Evolutionary conservation across 1,140 invertebrate genomes (phyloP), one percentile per base, ranked within the genome.

Genomic region (Lutraria rhynchaena): DNA sequence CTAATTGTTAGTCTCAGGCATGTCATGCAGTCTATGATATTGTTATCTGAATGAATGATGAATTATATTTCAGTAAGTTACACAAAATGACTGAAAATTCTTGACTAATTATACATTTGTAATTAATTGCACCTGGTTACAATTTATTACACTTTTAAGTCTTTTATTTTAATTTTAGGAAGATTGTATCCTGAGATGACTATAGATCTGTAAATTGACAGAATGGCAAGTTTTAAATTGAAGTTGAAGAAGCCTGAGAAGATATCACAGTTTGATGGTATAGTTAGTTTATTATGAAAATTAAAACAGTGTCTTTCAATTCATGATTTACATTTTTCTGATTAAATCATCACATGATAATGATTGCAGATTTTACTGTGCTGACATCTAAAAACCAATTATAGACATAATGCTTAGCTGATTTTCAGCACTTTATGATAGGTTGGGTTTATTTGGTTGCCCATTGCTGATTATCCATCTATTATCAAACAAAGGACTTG

Each of bases 171-270:
- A n/a, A n/a, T n/a, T n/a, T n/a, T n/a, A n/a, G n/a, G n/a, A n/a
- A n/a, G n/a, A n/a, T n/a, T n/a, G n/a, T n/a, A n/a, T n/a, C n/a
- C n/a, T n/a, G n/a, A n/a, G n/a, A n/a, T n/a, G n/a, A n/a, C n/a
- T n/a, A n/a, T n/a, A n/a, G n/a, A n/a, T n/a, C n/a, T n/a, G n/a
- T n/a, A n/a, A n/a, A n/a, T n/a, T n/a, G n/a, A n/a, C n/a, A n/a
- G n/a, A n/a, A 75, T 75, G 71, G 55, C 71, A 44, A 75, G 57
- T 41, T 75, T 75, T 44, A 75, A 46, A 33, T n/a, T 44, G 2
- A 75, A 75, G 22, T 15, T 75, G 71, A 75, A 61, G 57, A 75
- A 60, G 22, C 71, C 71, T 22, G 71, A 49, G 1, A 58, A 24
- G 33, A 60, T 61, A 11, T n/a, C 11, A 0, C 37, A 29, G 55